Conservation (phyloP, 2,888 invertebrate genomes). For the Cataglyphis altisquamis region DNA sequence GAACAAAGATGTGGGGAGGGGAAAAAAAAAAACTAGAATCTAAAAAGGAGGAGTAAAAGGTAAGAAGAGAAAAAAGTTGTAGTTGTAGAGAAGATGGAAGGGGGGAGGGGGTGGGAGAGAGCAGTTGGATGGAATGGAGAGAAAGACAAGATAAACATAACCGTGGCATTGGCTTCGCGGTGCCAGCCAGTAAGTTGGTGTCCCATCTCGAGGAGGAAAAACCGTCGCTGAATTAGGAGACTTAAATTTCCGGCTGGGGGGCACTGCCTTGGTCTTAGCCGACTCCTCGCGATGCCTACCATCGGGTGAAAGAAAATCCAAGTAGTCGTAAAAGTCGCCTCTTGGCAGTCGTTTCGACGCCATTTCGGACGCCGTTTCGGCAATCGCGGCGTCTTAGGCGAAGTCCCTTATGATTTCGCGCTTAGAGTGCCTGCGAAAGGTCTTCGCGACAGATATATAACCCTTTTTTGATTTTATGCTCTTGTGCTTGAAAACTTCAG, state of each 20-base stretch:
- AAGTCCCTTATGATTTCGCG: conserved; percentile 14
- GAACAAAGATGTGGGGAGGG: conserved; percentile 10
- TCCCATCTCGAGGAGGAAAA: conserved; percentile 7
- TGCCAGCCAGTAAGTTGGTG: conserved; percentile 37
- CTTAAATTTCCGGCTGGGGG: conserved; percentile 48
- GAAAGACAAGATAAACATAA: conserved; percentile 71
- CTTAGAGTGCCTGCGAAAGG: background rate
- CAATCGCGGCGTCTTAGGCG: conserved; percentile 1
- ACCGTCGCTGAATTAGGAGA: conserved; percentile 61
- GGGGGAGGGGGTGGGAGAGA: conserved; percentile 21
- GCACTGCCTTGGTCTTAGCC: conserved; percentile 10
- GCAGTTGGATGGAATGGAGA: background rate
- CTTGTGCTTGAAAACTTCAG: background rate
- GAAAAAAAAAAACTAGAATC: conserved; percentile 7
- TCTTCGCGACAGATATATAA: background rate
- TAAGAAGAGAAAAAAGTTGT: conserved; percentile 24
- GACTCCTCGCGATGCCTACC: conserved; percentile 24
- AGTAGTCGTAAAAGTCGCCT: conserved; percentile 49
- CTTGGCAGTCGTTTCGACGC: conserved; percentile 64
- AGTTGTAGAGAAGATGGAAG: background rate
- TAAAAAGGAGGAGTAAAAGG: conserved; percentile 49
- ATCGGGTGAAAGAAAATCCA: conserved; percentile 31
- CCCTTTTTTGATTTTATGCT: background rate
- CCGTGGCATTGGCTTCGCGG: conserved; percentile 29
- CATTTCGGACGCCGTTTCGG: conserved; percentile 45